Percentiles rank a stretch among this genome's conserved stretches.
Evolutionary conservation across 2,888 invertebrate species (phyloP).

Genomic region (Netelia inedita): DNA sequence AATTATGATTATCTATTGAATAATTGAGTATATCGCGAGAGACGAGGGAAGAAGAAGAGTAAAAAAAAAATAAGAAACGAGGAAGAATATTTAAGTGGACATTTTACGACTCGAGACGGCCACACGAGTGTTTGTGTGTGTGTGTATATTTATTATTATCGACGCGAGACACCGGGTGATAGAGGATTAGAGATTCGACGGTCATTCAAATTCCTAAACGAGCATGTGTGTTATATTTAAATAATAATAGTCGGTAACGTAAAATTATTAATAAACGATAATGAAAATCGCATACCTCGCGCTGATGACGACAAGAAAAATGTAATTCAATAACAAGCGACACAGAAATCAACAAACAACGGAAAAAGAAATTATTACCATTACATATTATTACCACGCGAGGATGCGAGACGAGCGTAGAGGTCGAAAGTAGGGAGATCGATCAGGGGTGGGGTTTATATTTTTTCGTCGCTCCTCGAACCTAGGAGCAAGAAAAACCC

Average conservation of each 20-base stretch:
- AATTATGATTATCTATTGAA: slow-evolving; percentile 75
- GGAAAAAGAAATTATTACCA: slow-evolving; percentile 23
- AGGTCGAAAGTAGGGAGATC: neutral
- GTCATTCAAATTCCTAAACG: slow-evolving; percentile 66
- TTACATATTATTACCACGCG: neutral
- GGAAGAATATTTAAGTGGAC: slow-evolving; percentile 2
- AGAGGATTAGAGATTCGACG: slow-evolving; percentile 50
- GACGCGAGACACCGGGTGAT: slow-evolving; percentile 17
- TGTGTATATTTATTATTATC: neutral
- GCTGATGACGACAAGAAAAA: slow-evolving; percentile 44
- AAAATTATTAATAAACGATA: slow-evolving; percentile 25
- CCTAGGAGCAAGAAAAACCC: slow-evolving; percentile 28
- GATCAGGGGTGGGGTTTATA: slow-evolving; percentile 48
- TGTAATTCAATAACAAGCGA: neutral
- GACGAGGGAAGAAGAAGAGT: slow-evolving; percentile 2
- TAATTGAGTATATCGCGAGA: slow-evolving; percentile 78
- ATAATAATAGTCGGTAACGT: slow-evolving; percentile 27
- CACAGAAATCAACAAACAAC: slow-evolving; percentile 33
- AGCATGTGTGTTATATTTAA: slow-evolving; percentile 58
- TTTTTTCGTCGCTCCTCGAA: slow-evolving; percentile 64
- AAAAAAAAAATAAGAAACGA: slow-evolving; percentile 6
- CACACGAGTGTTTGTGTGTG: neutral
- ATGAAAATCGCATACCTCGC: slow-evolving; percentile 63
- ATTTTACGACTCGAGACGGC: neutral
- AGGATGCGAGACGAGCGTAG: neutral